These are phyloP conservation scores for Enteromius radiatus DNA, from an alignment of 2,797 vertebrate species.

Conservation along the genomic window DNA sequence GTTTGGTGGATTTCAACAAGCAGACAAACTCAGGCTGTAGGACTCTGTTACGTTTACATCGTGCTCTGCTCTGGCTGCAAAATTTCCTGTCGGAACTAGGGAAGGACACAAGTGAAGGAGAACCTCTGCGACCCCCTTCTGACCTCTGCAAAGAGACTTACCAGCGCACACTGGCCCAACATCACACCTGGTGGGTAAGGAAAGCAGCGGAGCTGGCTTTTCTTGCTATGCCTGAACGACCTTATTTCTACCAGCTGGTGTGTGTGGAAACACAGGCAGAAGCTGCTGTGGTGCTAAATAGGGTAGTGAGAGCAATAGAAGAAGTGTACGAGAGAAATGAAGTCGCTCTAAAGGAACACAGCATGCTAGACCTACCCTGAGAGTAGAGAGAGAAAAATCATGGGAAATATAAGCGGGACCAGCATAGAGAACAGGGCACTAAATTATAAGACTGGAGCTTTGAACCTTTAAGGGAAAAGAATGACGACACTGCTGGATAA, in stretches of 20 bases:
- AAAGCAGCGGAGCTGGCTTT: constrained; percentile 83
- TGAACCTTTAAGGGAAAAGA: background rate
- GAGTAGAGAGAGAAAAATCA: background rate
- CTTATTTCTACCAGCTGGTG: constrained; percentile 78
- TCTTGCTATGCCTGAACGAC: constrained; percentile 81
- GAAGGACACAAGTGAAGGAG: constrained; percentile 57
- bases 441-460: background rate
- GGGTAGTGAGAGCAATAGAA: constrained; percentile 72
- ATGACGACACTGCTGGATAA: background rate
- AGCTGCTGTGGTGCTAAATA: constrained; percentile 68
- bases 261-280: constrained; percentile 77
- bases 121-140: constrained; percentile 71
- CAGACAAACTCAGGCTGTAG: constrained; percentile 79
- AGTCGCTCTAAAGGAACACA: constrained; percentile 71
- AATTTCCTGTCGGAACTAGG: constrained; percentile 83
- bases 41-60: constrained; percentile 84
- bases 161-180: constrained; percentile 74
- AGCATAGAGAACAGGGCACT: background rate
- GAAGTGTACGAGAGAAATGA: constrained; percentile 83
- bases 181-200: constrained; percentile 85
- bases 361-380: constrained; percentile 83
- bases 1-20: constrained; percentile 75
- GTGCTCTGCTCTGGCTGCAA: constrained; percentile 86
- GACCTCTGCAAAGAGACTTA: constrained; percentile 85
- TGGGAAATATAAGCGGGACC: background rate